Evolutionary conservation across 1,140 invertebrate species (phyloP).

Genomic region (Leptinotarsa lineolata): DNA sequence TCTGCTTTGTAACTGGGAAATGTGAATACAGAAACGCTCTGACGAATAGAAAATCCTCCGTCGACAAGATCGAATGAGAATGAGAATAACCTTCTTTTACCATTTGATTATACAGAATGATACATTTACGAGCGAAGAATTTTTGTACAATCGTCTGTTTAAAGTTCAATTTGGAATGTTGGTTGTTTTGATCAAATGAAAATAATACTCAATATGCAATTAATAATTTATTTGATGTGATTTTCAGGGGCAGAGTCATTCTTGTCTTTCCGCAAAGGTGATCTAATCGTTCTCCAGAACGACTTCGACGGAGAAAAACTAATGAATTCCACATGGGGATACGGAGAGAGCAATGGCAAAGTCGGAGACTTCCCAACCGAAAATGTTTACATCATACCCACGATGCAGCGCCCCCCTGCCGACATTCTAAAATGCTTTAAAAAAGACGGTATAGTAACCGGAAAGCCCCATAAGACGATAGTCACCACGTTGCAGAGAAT

Average conservation of each 20-base stretch:
- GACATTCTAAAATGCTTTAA: constrained; percentile 64
- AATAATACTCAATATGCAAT: not conserved
- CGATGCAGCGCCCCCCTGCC: constrained; percentile 74
- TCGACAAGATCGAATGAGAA: no score
- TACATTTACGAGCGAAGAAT: no score
- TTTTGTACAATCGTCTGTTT: no score
- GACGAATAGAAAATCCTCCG: no score
- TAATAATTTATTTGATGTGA: not conserved
- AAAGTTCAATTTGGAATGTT: no score
- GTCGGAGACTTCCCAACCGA: constrained; percentile 86
- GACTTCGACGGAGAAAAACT: constrained; percentile 75
- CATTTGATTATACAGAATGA: no score
- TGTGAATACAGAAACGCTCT: no score
- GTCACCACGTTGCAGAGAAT: constrained; percentile 63
- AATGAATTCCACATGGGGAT: constrained; percentile 75
- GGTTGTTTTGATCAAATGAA: not conserved
- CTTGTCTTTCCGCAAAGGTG: constrained; percentile 68
- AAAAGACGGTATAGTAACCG: constrained; percentile 59
- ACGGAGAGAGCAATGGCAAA: constrained; percentile 69
- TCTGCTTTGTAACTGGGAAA: no score
- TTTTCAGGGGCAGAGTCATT: constrained; percentile 52
- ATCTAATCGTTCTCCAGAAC: constrained; percentile 81
- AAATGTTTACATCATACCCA: constrained; percentile 85
- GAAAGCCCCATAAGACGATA: constrained; percentile 57
- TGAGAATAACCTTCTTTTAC: no score